These are phyloP conservation scores for Eumacrocentrus americanus DNA, from an alignment of 2,888 invertebrate species.

Conservation along the genomic window DNA sequence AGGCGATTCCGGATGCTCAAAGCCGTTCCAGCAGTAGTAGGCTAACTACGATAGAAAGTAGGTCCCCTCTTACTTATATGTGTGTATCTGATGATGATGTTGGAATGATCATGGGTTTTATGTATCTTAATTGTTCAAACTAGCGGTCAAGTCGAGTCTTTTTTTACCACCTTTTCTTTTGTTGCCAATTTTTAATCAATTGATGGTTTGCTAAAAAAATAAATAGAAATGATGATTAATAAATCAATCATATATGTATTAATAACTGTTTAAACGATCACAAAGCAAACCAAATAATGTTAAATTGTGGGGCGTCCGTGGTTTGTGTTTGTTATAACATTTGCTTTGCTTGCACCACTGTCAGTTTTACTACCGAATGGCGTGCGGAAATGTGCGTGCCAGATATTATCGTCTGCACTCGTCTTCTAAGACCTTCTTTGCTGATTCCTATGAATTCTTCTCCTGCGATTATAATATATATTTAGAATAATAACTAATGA, in stretches of 20 bases:
- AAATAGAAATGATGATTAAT: too few relatives aligned
- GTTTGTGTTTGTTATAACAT: constrained; percentile 58
- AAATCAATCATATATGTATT: neutral
- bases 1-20: constrained; percentile 54
- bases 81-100: neutral
- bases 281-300: constrained; percentile 60
- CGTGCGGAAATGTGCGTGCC: constrained; percentile 54
- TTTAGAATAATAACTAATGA: too few relatives aligned
- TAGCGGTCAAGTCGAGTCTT: too few relatives aligned
- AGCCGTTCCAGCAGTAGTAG: constrained; percentile 42
- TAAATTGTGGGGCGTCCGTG: constrained; percentile 57
- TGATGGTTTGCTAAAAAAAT: too few relatives aligned
- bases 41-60: constrained; percentile 56
- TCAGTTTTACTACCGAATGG: constrained; percentile 48
- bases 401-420: constrained; percentile 48
- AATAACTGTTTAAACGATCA: neutral
- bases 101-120: neutral
- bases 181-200: too few relatives aligned
- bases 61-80: constrained; percentile 39
- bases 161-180: too few relatives aligned
- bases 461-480: too few relatives aligned
- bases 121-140: neutral
- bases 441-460: too few relatives aligned
- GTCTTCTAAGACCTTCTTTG: neutral
- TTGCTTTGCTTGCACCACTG: constrained; percentile 46